Evolutionary conservation across 2,888 invertebrate genomes (phyloP), one percentile per base, ranked within the genome.

Genomic region (Orchesella flavescens): DNA sequence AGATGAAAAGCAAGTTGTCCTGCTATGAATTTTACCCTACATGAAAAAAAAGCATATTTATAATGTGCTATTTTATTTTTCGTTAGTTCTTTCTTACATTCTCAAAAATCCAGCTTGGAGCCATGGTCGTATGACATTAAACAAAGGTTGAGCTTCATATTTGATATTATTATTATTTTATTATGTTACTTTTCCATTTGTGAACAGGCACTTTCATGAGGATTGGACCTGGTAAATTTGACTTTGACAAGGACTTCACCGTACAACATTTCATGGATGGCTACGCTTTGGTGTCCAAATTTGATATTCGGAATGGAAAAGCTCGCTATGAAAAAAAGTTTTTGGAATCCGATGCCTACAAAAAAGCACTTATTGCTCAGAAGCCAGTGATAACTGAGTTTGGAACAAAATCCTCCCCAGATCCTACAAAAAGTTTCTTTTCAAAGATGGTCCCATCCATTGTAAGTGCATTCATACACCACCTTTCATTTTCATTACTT

Each of bases 211-310:
- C 89, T 23, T 89, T 91, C 72, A 86, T 91, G 4, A 86, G 91
- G 82, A 89, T 91, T 83, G 92, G 92, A 0, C 91, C 92, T 0
- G 92, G 91, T 53, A 90, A 91, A 79, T 92, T 90, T 89, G 90
- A 91, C 81, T 89, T 90, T 23, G 89, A 90, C 19, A 85, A 85
- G 72, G 90, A 89, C 59, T 90, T 90, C 74, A 89, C 90, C n/a
- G 89, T 90, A 72, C 90, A 90, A 34, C 92, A 92, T 85, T 90
- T 90, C 89, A 90, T 91, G 84, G 92, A 92, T 87, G 92, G 92
- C 0, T 89, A 91, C 83, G 90, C 91, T 5, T 89, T 91, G 13
- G 83, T 92, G 23, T 90, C 90, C 85, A 90, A 90, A 76, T 91
- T 91, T 85, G 89, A 89, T 63, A 90, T 92, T 72, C 86, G 89